Conservation (phyloP, 2,888 invertebrate species). For the Chloroclystis v-ata region DNA sequence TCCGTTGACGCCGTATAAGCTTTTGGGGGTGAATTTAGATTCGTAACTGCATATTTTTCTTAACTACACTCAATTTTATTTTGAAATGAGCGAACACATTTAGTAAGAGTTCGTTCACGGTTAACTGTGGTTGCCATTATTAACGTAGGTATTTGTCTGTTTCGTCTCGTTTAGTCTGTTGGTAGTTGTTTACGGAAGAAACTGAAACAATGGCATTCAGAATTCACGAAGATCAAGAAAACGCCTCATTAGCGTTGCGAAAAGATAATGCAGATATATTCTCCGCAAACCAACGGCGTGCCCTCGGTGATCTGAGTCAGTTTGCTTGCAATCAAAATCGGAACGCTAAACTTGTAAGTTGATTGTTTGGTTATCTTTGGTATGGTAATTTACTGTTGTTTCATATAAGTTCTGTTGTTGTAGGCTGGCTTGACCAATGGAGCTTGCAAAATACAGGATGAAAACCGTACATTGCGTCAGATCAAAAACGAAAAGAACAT, state of each 20-base stretch:
- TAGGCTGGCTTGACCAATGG: conserved; percentile 68
- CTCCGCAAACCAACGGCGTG: conserved; percentile 78
- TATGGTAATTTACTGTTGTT: conserved; percentile 8
- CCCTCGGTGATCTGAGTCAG: conserved; percentile 80
- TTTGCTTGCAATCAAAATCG: conserved; percentile 76
- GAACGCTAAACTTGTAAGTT: conserved; percentile 75
- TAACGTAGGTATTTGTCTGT: conserved; percentile 39
- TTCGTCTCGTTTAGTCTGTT: conserved; percentile 41
- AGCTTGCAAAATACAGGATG: conserved; percentile 70
- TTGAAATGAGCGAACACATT: conserved; percentile 50
- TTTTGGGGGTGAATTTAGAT: conserved; percentile 62
- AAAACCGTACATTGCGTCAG: conserved; percentile 64
- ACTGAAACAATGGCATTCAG: conserved; percentile 82
- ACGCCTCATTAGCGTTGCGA: conserved; percentile 74
- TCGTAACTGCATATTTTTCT: conserved; percentile 36
- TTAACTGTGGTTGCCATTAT: conserved; percentile 47
- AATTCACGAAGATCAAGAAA: conserved; percentile 88
- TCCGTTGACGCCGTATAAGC: conserved; percentile 65
- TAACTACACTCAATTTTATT: conserved; percentile 47
- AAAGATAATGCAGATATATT: conserved; percentile 74
- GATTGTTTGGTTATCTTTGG: conserved; percentile 16
- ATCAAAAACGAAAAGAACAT: conserved; percentile 74
- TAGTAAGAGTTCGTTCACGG: conserved; percentile 31
- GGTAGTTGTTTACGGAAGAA: conserved; percentile 62
- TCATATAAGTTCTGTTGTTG: conserved; percentile 26